Base-by-base conservation (phyloP, 2,888 invertebrate genomes). In the Hecatera dysodea region DNA sequence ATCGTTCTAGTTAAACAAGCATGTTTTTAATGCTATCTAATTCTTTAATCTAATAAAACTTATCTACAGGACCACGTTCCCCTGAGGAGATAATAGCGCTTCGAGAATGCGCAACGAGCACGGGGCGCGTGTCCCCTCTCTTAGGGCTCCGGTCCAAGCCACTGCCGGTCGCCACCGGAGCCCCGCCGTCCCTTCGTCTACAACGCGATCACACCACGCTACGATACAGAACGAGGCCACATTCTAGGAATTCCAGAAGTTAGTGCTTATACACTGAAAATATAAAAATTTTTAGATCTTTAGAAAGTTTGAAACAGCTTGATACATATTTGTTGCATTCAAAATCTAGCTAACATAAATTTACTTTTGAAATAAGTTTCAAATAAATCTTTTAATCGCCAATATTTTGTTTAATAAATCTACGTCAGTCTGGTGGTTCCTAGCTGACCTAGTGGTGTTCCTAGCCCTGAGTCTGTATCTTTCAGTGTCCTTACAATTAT, bases 11-110 rank as follows among this genome's bases (percentile, higher is more conserved):
- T 27, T 19, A 29, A 53, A 29, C 53, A 19, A 1, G 11, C 1
- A 19, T 19, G 9, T 11, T 53, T 29, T 11, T 29, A 29, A 19
- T 9, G 2, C 17, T 22, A 50, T 27, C 17, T 48, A 27, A 9
- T 24, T 44, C 4, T 44, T 11, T 7, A 59, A 22, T 17, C 3
- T 2, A 27, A 27, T 8, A 9, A 36, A 29, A 60, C 24, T 17
- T 0, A 29, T 62, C 22, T 55, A 6, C 76, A 94, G 96, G 94
- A 59, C 88, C 94, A 24, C 92, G 94, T 27, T 95, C 95, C 27
- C 94, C 95, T 17, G 95, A 96, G 81, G 98, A 98, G 91, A 98
- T 99, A 86, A 98, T 98, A 88, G 99, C 99, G 89, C 96, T 99
- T 66, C 98, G 99, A 89, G 99, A 99, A 90, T 93, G 98, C 97